Evolutionary conservation across 23 tunicate species (phyloP).

Genomic region (Oikopleura dioica): DNA sequence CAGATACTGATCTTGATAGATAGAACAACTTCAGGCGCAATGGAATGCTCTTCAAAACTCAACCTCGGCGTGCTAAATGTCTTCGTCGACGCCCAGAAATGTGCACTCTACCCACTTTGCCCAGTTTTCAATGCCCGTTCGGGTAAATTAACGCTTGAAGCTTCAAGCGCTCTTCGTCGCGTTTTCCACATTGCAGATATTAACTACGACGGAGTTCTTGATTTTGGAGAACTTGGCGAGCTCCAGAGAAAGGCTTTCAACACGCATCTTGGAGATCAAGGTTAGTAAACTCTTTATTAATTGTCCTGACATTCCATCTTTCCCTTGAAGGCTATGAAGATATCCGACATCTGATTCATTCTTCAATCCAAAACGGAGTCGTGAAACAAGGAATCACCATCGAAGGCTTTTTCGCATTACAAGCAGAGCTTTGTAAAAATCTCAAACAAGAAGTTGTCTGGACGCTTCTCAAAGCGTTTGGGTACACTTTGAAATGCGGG

Average conservation of each 20-base stretch:
- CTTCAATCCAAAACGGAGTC: neutral
- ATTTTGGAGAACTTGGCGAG: neutral
- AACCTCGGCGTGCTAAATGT: neutral
- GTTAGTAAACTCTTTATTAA: too few relatives aligned
- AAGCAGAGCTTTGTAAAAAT: neutral
- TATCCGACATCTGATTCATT: neutral
- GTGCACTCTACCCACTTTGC: neutral
- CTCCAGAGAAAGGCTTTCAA: neutral
- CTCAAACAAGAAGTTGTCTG: neutral
- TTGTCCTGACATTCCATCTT: too few relatives aligned
- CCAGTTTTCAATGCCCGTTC: neutral
- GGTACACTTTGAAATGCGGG: too few relatives aligned
- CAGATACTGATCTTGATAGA: too few relatives aligned
- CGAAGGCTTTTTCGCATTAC: neutral
- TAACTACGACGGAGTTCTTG: neutral
- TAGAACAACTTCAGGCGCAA: neutral
- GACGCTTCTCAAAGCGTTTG: neutral
- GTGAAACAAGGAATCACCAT: neutral
- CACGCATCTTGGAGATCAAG: neutral
- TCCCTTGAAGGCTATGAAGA: too few relatives aligned
- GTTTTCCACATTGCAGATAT: neutral
- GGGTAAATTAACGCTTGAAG: neutral
- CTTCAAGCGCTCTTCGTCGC: neutral
- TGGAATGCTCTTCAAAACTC: neutral
- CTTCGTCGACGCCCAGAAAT: neutral